phyloP scores from a whole-genome alignment of 1,140 invertebrate species.

The Maniola jurtina region DNA sequence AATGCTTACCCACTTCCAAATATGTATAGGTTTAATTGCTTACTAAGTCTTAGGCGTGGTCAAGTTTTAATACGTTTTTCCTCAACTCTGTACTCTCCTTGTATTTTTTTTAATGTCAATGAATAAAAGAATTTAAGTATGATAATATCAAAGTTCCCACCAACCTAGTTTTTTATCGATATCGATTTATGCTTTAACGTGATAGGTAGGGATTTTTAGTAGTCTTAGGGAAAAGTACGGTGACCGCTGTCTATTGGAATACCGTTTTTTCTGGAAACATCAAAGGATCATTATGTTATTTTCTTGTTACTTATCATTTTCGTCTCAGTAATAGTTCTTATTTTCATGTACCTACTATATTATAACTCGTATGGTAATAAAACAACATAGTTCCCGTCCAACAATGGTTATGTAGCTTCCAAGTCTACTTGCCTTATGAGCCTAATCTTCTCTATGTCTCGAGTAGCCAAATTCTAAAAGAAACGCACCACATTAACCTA shows the following conservation, averaged over 20 bases:
- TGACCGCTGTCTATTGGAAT: too few relatives aligned
- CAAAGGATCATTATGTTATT: too few relatives aligned
- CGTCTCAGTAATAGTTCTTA: too few relatives aligned
- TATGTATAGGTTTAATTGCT: conserved; percentile 6
- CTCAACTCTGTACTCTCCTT: neutral
- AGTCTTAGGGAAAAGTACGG: too few relatives aligned
- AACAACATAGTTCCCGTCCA: too few relatives aligned
- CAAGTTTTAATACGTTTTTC: neutral
- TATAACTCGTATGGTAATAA: too few relatives aligned
- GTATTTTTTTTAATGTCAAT: neutral
- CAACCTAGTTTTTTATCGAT: neutral
- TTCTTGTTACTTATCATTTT: too few relatives aligned
- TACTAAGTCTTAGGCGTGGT: neutral
- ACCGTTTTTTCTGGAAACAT: too few relatives aligned
- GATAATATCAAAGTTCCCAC: neutral
- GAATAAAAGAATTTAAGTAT: neutral
- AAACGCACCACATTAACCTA: conserved; percentile 52
- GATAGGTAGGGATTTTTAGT: neutral
- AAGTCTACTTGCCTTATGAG: too few relatives aligned
- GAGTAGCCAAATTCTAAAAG: conserved; percentile 26
- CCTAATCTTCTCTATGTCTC: too few relatives aligned
- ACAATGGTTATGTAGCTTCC: too few relatives aligned
- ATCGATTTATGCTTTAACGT: neutral
- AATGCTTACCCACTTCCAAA: conserved; percentile 1
- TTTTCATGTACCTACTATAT: too few relatives aligned